phyloP scores from a whole-genome alignment of 30 jellyfish, hydroid and myxozoan genomes.

The Nemopilema nomurai region DNA sequence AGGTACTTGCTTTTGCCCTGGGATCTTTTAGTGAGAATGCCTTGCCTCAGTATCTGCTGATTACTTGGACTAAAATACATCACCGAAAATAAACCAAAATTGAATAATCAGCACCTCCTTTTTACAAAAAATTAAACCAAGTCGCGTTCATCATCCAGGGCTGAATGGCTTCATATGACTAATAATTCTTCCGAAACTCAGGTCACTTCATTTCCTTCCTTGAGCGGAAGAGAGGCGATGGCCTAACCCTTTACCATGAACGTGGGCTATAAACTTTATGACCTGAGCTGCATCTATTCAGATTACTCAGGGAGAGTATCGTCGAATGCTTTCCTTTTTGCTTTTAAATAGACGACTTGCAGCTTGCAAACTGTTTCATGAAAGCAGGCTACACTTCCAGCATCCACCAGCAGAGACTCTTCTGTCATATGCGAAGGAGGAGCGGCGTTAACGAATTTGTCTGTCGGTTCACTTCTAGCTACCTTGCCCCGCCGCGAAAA shows the following conservation, averaged over 20 bases:
- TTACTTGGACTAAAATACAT: constrained; percentile 70
- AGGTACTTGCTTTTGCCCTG: constrained; percentile 66
- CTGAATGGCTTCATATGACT: not conserved
- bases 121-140: not conserved
- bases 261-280: too few relatives aligned
- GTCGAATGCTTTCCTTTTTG: not conserved
- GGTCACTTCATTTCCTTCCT: constrained; percentile 15
- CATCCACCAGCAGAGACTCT: too few relatives aligned
- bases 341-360: too few relatives aligned
- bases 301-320: not conserved
- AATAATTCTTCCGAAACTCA: not conserved
- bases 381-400: too few relatives aligned
- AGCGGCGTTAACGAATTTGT: too few relatives aligned
- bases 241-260: not conserved
- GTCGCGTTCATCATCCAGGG: not conserved
- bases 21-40: constrained; percentile 77
- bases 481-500: too few relatives aligned
- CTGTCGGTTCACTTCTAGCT: too few relatives aligned
- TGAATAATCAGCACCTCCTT: not conserved
- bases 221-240: not conserved
- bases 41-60: constrained; percentile 79
- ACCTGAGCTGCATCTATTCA: not conserved
- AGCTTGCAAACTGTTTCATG: too few relatives aligned
- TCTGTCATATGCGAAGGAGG: too few relatives aligned
- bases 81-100: not conserved